Evolutionary conservation across 23 tunicate genomes (phyloP), one percentile per base, ranked within the genome.

Genomic region (Botrylloides violaceus): DNA sequence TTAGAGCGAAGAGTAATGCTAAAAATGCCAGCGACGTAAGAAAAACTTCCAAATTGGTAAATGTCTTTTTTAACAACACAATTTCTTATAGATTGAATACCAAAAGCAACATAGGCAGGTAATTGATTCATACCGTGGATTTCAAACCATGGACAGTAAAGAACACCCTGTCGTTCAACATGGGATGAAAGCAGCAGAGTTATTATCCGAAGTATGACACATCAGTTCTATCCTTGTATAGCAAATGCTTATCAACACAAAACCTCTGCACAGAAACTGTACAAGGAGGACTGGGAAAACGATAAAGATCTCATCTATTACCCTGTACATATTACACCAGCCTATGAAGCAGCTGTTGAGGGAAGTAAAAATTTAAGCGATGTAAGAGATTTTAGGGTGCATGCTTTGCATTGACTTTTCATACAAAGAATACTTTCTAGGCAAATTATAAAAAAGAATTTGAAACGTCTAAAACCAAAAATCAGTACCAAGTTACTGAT

Each of bases 241-340:
- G 18, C 30, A 59, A 59, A 59, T n/a, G 64, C 7, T 23, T 18
- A 6, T 59, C 6, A 26, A 18, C 53, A 15, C 53, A n/a, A 43
- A 86, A 84, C 63, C 38, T 43, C 15, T 9, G 15, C 9, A 36
- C 79, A 79, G 83, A 64, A 38, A 34, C 56, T 53, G 25, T 79
- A 79, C 77, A 79, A 55, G 56, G 83, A 79, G 49, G 83, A 79
- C 50, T 79, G 71, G 70, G 66, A 71, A 55, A 64, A 76, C 34
- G 92, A 82, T 31, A 95, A 95, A 65, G 68, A 79, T 28, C 18
- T 38, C 3, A 79, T 95, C 47, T 95, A 88, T 43, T 95, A 87
- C 49, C 96, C 99, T 32, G 82, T 87, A 12, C 85, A 83, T 53
- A 75, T 95, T n/a, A 87, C 99, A 3, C 99, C 96, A 23, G 99